phyloP scores from a whole-genome alignment of 2,888 invertebrate genomes.

The Empis stercorea region DNA sequence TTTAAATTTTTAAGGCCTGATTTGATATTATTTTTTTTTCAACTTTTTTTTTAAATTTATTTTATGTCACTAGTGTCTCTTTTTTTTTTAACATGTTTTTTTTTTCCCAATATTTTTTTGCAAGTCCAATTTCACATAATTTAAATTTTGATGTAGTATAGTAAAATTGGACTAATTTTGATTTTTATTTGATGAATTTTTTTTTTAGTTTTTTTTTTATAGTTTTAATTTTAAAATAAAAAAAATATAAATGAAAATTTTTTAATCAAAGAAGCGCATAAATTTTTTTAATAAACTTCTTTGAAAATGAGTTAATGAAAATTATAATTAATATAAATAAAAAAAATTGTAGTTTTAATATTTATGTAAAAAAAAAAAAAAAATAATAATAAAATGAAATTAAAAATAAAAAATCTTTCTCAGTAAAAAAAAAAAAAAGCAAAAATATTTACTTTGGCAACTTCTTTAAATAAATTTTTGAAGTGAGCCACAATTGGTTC shows the following conservation, averaged over 20 bases:
- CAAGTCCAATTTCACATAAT: neutral
- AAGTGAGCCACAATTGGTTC: slow-evolving; percentile 20
- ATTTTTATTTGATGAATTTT: neutral
- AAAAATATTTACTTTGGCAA: no score
- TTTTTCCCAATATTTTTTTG: neutral
- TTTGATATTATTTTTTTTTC: slow-evolving; percentile 9
- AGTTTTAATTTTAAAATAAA: neutral
- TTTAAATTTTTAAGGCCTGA: slow-evolving; percentile 13
- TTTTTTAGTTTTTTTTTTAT: neutral
- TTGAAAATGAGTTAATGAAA: no score
- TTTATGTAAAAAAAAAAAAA: no score
- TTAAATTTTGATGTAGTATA: neutral
- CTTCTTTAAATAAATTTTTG: no score
- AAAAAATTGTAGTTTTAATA: no score
- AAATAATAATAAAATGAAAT: no score
- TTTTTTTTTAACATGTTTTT: slow-evolving; percentile 18
- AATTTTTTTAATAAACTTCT: no score
- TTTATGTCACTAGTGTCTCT: slow-evolving; percentile 39
- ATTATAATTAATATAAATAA: no score
- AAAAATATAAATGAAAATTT: neutral
- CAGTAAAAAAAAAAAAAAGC: no score
- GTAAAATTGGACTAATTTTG: neutral
- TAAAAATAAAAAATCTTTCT: no score
- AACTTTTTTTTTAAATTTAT: slow-evolving; percentile 14
- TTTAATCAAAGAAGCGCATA: no score